Evolutionary conservation across 2,113 vertebrate species (phyloP), one percentile per base, ranked within the genome.

Genomic region (Pygathrix nemaeus): DNA sequence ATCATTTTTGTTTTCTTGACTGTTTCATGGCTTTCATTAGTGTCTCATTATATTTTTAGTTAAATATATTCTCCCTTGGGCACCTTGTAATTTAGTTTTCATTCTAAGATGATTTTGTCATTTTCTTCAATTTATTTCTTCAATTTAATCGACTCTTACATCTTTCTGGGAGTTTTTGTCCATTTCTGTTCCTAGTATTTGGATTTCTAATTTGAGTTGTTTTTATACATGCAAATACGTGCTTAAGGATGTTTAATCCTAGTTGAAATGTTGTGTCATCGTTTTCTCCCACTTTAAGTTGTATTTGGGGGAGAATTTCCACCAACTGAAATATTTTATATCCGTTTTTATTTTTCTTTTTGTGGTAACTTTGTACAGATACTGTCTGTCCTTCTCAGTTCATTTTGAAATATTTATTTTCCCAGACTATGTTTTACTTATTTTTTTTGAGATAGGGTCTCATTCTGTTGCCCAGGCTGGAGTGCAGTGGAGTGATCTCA

Each of bases 371-470:
- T 87, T 90, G 18, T 85, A 43, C 40, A 88, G 48, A 55, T 80
- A 64, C 9, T 80, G 43, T 50, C 38, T 59, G 57, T 59, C 52
- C 76, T 72, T 91, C 92, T 97, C 78, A 70, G 18, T 76, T 87
- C 38, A 45, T 59, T 93, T 97, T 59, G 64, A 83, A 64, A 38
- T 88, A 93, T 86, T 93, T 88, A 50, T 92, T 87, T 96, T 76
- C 2, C 10, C 11, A 20, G 20, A 11, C 80, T 45, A 59, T 4
- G 57, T 4, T 64, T 27, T 8, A 20, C 21, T 27, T 64, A 2
- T 6, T 30, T 6, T 32, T 64, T 32, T 64, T 64, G 61, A 64
- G 61, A 64, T 13, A 32, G 12, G 12, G 12, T 64, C 27, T 64
- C 61, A 64, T 2, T 64, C 61, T 64, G 61, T 64, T 13, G 2